phyloP scores from a whole-genome alignment of 2,113 vertebrate genomes.

The Eubucco bourcierii region DNA sequence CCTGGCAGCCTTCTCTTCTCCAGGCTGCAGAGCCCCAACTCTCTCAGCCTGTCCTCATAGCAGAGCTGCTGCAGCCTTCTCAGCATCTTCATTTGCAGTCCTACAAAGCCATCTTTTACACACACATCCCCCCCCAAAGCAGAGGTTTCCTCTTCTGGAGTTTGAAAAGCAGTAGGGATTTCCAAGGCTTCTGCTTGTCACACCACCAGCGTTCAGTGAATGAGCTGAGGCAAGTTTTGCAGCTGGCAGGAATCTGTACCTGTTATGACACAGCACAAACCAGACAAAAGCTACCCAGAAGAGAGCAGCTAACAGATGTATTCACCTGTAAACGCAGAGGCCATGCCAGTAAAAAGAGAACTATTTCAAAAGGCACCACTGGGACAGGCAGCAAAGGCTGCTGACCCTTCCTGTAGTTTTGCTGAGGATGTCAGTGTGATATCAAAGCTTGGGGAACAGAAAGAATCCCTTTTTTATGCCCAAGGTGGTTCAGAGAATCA shows the following conservation, averaged over 20 bases:
- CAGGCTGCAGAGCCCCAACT: too few relatives aligned
- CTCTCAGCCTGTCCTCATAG: too few relatives aligned
- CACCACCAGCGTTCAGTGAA: not conserved
- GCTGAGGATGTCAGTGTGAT: not conserved
- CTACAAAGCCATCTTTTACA: constrained; percentile 15
- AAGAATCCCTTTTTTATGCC: not conserved
- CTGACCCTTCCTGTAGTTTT: constrained; percentile 19
- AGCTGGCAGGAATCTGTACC: constrained; percentile 27
- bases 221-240: constrained; percentile 21
- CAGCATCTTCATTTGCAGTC: not conserved
- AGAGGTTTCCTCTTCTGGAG: not conserved
- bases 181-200: constrained; percentile 41
- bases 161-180: constrained; percentile 5
- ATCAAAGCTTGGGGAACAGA: constrained; percentile 31
- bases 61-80: too few relatives aligned
- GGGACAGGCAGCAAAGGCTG: constrained; percentile 29
- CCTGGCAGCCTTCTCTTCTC: too few relatives aligned
- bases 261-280: constrained; percentile 14
- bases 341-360: constrained; percentile 13
- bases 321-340: constrained; percentile 26
- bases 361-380: not conserved
- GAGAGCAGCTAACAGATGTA: not conserved
- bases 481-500: not conserved
- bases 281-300: not conserved
- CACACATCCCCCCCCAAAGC: not conserved